phyloP scores from a whole-genome alignment of 2,888 invertebrate species.

The Caenorhabditis sp. region DNA sequence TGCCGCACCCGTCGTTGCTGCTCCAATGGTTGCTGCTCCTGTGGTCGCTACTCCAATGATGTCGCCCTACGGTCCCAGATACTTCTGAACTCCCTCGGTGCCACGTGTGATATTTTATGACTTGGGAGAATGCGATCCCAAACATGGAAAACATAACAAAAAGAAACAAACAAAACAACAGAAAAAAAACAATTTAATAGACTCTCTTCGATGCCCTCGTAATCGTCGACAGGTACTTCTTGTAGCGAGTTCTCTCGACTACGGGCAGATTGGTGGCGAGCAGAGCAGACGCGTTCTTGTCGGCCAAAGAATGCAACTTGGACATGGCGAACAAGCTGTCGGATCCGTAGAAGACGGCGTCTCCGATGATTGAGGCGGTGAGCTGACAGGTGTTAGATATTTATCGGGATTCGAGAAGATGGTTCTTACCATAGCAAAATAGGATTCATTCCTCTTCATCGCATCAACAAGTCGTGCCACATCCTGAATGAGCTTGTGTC shows the following conservation, averaged over 20 bases:
- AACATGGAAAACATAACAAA: neutral
- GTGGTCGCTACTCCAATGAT: constrained; percentile 18
- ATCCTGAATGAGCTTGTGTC: constrained; percentile 53
- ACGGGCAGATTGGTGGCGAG: constrained; percentile 53
- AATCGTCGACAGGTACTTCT: constrained; percentile 56
- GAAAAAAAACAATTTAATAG: constrained; percentile 32
- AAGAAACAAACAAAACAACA: constrained; percentile 17
- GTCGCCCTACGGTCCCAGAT: constrained; percentile 5
- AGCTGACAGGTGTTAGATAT: constrained; percentile 30
- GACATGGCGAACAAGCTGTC: constrained; percentile 46
- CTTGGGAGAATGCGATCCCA: neutral
- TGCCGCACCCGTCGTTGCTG: constrained; percentile 9
- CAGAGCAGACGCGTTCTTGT: constrained; percentile 51
- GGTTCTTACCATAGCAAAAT: constrained; percentile 56
- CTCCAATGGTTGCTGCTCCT: constrained; percentile 21
- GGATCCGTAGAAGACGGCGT: constrained; percentile 55
- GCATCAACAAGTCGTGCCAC: constrained; percentile 45
- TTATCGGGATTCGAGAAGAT: too few species aligned
- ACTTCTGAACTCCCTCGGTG: constrained; percentile 1
- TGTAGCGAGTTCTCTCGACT: constrained; percentile 58
- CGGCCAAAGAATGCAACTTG: constrained; percentile 52
- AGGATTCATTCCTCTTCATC: constrained; percentile 55
- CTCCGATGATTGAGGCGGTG: constrained; percentile 55
- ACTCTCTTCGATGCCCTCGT: constrained; percentile 52
- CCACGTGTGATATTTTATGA: too few species aligned